These are phyloP conservation scores for Hypselothyrea guttata DNA, from an alignment of 2,888 invertebrate genomes.

Conservation along the genomic window DNA sequence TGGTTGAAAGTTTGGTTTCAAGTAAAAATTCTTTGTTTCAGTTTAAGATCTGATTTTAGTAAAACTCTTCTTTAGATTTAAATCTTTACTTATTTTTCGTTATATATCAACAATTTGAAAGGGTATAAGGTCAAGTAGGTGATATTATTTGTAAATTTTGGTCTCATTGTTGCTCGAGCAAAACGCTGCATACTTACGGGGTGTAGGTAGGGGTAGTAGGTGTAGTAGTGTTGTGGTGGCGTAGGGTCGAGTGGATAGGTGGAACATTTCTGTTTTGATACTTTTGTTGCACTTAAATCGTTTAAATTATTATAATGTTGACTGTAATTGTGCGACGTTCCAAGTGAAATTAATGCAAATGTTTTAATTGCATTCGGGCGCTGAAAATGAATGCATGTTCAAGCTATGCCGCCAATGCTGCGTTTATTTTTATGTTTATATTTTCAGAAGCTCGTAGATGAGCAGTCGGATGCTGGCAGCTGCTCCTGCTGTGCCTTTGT, in stretches of 20 bases:
- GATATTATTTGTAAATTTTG: conserved; percentile 3
- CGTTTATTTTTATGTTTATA: conserved; percentile 6
- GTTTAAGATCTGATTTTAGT: no score
- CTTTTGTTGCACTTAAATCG: conserved; percentile 53
- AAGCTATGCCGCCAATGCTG: no score
- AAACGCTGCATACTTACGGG: conserved; percentile 43
- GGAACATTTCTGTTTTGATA: not conserved
- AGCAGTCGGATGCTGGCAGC: conserved; percentile 10
- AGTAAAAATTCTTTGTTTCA: no score
- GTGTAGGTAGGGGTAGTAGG: conserved; percentile 30
- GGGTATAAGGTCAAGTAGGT: not conserved
- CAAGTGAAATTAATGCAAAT: conserved; percentile 53
- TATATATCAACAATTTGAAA: no score
- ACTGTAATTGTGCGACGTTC: conserved; percentile 43
- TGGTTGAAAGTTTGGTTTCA: no score
- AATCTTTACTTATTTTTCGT: no score
- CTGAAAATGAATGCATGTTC: no score
- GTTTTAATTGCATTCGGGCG: conserved; percentile 53
- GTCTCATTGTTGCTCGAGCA: conserved; percentile 12
- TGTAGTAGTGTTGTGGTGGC: not conserved
- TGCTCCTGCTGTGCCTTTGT: conserved; percentile 20
- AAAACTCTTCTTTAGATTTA: no score
- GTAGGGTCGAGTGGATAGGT: not conserved
- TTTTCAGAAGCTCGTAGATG: conserved; percentile 10
- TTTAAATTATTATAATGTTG: conserved; percentile 53